Percentiles rank a stretch among this genome's conserved stretches.
Evolutionary conservation across 2,113 vertebrate genomes (phyloP).

Genomic region (Xyrauchen texanus): DNA sequence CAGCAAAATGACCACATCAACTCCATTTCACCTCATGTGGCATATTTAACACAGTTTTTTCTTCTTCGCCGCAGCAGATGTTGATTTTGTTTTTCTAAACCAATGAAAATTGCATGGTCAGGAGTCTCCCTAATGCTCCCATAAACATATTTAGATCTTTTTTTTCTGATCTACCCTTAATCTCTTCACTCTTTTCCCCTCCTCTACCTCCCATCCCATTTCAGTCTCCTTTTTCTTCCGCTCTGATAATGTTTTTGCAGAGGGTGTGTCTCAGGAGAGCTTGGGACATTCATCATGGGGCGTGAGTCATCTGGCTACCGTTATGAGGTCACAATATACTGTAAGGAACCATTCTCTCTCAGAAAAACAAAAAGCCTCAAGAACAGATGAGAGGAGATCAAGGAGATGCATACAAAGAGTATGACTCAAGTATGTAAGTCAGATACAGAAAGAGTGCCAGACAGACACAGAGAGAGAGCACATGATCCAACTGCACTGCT

Average conservation of each 20-base stretch:
- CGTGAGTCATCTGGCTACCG: constrained; percentile 77
- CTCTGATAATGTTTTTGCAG: constrained; percentile 59
- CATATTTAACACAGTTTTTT: constrained; percentile 30
- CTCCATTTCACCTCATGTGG: constrained; percentile 19
- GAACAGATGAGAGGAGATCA: constrained; percentile 54
- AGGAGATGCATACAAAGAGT: constrained; percentile 14
- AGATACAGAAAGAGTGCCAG: constrained; percentile 18
- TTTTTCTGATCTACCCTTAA: constrained; percentile 53
- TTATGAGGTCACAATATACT: constrained; percentile 62
- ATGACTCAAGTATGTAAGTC: neutral
- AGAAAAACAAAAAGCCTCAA: constrained; percentile 53
- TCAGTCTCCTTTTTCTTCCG: constrained; percentile 18
- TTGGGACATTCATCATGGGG: constrained; percentile 71
- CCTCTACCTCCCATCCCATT: constrained; percentile 20
- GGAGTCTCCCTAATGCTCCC: constrained; percentile 42
- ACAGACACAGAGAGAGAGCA: constrained; percentile 16
- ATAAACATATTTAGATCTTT: constrained; percentile 52
- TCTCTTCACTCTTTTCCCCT: constrained; percentile 20
- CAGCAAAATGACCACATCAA: constrained; percentile 38
- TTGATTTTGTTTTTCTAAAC: constrained; percentile 52
- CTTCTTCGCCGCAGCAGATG: constrained; percentile 45
- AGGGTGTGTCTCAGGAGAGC: constrained; percentile 60
- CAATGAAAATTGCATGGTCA: constrained; percentile 52
- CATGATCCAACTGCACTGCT: constrained; percentile 22
- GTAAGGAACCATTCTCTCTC: constrained; percentile 59